phyloP scores from a whole-genome alignment of 2,797 vertebrate genomes.

The Phalanger gymnotis region DNA sequence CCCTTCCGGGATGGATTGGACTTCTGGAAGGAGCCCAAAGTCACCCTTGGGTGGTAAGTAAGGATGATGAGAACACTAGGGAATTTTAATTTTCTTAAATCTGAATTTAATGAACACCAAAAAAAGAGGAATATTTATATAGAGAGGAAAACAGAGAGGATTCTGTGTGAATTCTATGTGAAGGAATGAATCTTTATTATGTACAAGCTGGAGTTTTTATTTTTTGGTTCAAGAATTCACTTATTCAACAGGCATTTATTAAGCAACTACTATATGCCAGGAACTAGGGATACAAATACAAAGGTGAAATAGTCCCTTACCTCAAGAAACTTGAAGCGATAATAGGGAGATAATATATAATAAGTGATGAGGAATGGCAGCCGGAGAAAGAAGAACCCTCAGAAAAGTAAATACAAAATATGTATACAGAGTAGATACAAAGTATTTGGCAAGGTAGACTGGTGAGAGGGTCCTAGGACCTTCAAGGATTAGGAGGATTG shows the following conservation, averaged over 20 bases:
- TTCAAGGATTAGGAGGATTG: background rate
- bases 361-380: no score
- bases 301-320: background rate
- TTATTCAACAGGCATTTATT: background rate
- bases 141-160: background rate
- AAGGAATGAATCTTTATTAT: background rate
- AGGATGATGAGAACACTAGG: background rate
- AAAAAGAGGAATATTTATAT: background rate
- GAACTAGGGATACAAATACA: background rate
- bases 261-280: background rate
- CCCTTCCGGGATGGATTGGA: conserved; percentile 29
- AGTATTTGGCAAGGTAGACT: background rate
- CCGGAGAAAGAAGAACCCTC: background rate
- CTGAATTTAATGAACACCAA: background rate
- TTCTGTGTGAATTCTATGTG: background rate
- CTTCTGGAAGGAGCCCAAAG: conserved; percentile 26
- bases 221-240: background rate
- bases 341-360: background rate
- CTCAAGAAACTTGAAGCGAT: background rate
- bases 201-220: background rate
- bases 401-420: background rate
- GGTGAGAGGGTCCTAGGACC: background rate
- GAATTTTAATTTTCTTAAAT: background rate
- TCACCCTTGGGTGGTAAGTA: conserved; percentile 1
- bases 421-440: background rate